Base-by-base conservation (phyloP, 2,888 invertebrate genomes). In the Drosophila antonietae region DNA sequence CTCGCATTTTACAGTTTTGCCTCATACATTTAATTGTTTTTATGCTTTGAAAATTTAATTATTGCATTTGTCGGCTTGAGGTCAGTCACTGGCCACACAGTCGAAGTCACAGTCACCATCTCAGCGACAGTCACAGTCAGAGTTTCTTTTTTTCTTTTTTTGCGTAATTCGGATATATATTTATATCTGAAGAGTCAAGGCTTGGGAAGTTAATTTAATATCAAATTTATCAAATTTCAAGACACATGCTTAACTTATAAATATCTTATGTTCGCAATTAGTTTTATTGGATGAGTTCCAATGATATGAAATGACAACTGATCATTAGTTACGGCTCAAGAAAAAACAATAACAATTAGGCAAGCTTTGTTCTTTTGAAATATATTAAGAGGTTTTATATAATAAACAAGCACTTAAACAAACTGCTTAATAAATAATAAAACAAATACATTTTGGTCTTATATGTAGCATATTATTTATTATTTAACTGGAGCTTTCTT, bases 11-110 rank as follows among this genome's bases (percentile, higher is more conserved):
- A 62, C 37, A 37, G 14, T n/a, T 28, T 55, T 59, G 55, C 33
- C 44, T 64, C 63, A 57, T 63, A 65, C 43, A 58, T 70, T 73
- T 84, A 86, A 86, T 88, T 86, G 78, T 78, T 73, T 88, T 76
- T 73, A 85, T 80, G 88, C 69, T 73, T 88, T 72, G n/a, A 75
- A 83, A 60, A 74, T 83, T 85, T 82, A 85, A 84, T 88, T 80
- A 77, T 76, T 83, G 70, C 71, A 68, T 71, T 80, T 64, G 70
- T 51, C 58, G 53, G 75, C 71, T 78, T 74, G 68, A 73, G 83
- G 83, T 75, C 72, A 75, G 66, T 72, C 60, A 73, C 72, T 71
- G 33, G 52, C 65, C 44, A 12, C 28, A 57, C 56, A 52, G 47
- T 60, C 52, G 28, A 51, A 60, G 63, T 51, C 37, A 43, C 70